Evolutionary conservation across 1,140 invertebrate species (phyloP), one percentile per base, ranked within the genome.

Genomic region (Liolophura sinensis): DNA sequence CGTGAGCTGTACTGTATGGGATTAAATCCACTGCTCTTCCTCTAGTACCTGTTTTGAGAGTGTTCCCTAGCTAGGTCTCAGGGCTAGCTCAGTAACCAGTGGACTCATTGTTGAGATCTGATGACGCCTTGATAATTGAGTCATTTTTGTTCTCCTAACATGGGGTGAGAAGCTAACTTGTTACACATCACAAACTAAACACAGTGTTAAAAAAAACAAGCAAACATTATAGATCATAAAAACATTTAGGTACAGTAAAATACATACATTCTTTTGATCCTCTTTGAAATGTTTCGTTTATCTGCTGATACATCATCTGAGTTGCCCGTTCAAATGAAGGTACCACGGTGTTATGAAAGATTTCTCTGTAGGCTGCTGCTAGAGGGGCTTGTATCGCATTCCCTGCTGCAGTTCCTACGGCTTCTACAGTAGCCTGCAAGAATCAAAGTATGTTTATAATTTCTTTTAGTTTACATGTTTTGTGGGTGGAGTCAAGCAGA

Each of bases 251-350:
- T 40, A 46, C 14, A 22, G 22, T 59, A 22, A 22, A 57, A 59
- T 58, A 87, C 91, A 90, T 87, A 96, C 94, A 95, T 85, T 97
- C 93, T 77, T 90, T 91, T 5, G 93, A 93, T 69, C 95, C 95
- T 70, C 88, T 88, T 51, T 90, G 89, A 81, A 97, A 97, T 4
- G 90, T 88, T 18, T 93, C 91, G 79, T 95, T 93, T 3, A 97
- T 88, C 86, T 97, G 94, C 47, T 89, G 86, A 76, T 95, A 95
- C 87, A 97, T 92, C 72, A 89, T 89, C 73, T 91, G 89, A 74
- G 91, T 92, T 52, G 92, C 89, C 80, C 91, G 91, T 79, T 96
- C 93, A 87, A 94, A 92, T 16, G 89, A 88, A 16, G 95, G 94
- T 73, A 96, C 82, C 20, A 95, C 84, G 63, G 89, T 88, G 55